Conservation (phyloP, 2,888 invertebrate genomes). For the Leptothorax acervorum region DNA sequence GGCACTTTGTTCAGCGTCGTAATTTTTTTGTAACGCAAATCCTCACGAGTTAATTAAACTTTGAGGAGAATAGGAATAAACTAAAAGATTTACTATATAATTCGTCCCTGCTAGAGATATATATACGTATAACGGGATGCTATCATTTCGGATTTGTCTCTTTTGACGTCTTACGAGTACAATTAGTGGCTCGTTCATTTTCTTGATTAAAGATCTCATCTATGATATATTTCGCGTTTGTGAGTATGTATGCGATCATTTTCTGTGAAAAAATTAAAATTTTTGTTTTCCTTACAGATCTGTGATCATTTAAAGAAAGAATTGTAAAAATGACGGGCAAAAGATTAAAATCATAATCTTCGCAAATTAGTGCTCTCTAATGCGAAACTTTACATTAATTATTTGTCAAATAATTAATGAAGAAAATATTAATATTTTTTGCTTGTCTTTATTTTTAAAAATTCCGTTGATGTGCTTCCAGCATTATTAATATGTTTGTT, state of each 20-base stretch:
- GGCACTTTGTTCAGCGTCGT: constrained; percentile 2
- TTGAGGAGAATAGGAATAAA: background rate
- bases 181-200: constrained; percentile 15
- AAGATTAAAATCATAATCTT: background rate
- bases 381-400: background rate
- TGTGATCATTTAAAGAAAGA: background rate
- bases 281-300: background rate
- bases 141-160: constrained; percentile 6
- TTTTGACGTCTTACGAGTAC: background rate
- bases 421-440: background rate
- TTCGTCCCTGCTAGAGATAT: background rate
- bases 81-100: constrained; percentile 7
- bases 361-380: background rate
- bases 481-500: constrained; percentile 13
- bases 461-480: background rate
- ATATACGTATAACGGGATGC: background rate
- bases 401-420: background rate
- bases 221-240: background rate
- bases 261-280: background rate
- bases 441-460: background rate
- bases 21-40: constrained; percentile 29
- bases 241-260: background rate
- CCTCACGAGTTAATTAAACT: constrained; percentile 43
- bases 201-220: constrained; percentile 20
- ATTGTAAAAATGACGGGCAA: background rate